Percentiles rank a stretch among this genome's conserved stretches.
phyloP scores from a whole-genome alignment of 2,888 invertebrate genomes.

The Sussaba pulchella region DNA sequence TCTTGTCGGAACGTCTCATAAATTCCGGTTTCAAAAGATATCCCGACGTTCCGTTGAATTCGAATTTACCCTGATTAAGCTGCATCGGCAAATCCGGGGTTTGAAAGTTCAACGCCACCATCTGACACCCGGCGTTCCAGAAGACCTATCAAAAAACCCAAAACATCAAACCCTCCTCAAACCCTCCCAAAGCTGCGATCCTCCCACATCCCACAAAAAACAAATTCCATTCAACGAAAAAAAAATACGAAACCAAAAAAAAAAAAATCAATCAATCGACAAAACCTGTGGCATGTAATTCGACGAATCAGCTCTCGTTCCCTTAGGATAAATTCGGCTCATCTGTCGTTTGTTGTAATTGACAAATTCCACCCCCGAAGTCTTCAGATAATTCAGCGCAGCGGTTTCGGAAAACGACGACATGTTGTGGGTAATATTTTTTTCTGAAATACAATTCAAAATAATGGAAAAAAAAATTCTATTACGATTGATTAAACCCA shows the following conservation, averaged over 20 bases:
- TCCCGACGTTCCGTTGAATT: slow-evolving; percentile 89
- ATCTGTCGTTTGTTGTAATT: slow-evolving; percentile 91
- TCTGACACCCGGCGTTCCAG: slow-evolving; percentile 91
- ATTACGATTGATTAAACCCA: too few relatives aligned
- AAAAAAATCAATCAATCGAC: too few relatives aligned
- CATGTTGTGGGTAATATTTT: slow-evolving; percentile 89
- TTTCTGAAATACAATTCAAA: too few relatives aligned
- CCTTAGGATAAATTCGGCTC: slow-evolving; percentile 90
- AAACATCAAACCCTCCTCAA: too few relatives aligned
- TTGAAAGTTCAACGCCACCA: slow-evolving; percentile 91
- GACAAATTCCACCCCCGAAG: slow-evolving; percentile 89
- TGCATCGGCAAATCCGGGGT: slow-evolving; percentile 90
- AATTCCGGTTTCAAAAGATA: slow-evolving; percentile 90
- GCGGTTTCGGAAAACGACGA: slow-evolving; percentile 89
- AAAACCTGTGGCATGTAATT: slow-evolving; percentile 89
- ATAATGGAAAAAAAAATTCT: too few relatives aligned
- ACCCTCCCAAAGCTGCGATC: too few relatives aligned
- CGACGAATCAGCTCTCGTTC: slow-evolving; percentile 89
- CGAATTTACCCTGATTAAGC: slow-evolving; percentile 91
- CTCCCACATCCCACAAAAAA: too few relatives aligned
- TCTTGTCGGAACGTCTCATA: slow-evolving; percentile 89
- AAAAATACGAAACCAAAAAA: too few relatives aligned
- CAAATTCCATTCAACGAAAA: too few relatives aligned
- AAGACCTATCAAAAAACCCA: slow-evolving; percentile 86
- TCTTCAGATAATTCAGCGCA: slow-evolving; percentile 88